Base-by-base conservation (phyloP, 2,113 vertebrate species). In the Ophthalmolycus amberensis region DNA sequence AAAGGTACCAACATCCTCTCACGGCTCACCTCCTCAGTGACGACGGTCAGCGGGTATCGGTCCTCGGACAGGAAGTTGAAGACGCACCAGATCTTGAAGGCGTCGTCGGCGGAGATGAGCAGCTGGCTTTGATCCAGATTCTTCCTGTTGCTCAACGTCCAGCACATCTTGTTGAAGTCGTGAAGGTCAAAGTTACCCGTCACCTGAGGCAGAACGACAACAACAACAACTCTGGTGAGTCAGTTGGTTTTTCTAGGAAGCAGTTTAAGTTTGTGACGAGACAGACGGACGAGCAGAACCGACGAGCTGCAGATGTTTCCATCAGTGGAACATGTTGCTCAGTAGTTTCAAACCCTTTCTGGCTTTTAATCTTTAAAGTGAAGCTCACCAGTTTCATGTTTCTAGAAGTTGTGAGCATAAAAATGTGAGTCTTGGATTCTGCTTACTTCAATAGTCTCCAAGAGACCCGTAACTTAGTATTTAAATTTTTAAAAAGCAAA, bases 51-150 rank as follows among this genome's bases (percentile, higher is more conserved):
- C 8, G 98, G 98, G 89, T 99, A 99, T 56, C 94, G 95, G 91
- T 99, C 98, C 88, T 99, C 98, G 1, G 97, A 97, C 85, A 99
- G 94, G 94, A 99, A 99, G 95, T 99, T 99, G 93, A 99, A 99
- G 85, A 99, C 96, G 93, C 97, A 97, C 98, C 98, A 99, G 62
- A 99, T 94, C 95, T 98, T 98, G 93, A 99, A 99, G 63, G 97
- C 96, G 25, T 99, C 97, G 16, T 99, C 96, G 48, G 98, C 96
- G 0, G 93, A 93, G 88, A 99, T 96, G 72, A 97, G 86, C 74
- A 97, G 91, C 27, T 95, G 91, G 50, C 16, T 96, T 75, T 93
- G 96, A 18, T 94, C 93, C 71, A 99, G 95, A 83, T 99, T 98
- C 93, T 99, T 99, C 87, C 96, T 97, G 74, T 92, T 97, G 91